These are phyloP conservation scores for Nothoprocta perdicaria DNA, from an alignment of 2,113 vertebrate species.

Conservation along the genomic window DNA sequence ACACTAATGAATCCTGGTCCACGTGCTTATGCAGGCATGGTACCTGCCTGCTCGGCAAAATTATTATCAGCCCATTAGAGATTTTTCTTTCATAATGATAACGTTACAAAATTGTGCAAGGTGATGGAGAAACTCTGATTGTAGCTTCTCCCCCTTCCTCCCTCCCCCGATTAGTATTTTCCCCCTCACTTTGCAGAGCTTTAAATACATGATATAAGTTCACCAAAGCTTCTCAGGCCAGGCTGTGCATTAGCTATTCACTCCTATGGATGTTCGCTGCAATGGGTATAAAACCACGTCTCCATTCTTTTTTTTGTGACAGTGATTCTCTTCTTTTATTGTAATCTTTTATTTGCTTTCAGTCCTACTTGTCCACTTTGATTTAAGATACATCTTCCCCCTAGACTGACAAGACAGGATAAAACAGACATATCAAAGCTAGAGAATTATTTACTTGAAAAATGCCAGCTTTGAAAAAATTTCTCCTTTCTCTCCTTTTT, in stretches of 20 bases:
- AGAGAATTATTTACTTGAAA: constrained; percentile 65
- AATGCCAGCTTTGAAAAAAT: constrained; percentile 42
- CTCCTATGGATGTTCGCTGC: background rate
- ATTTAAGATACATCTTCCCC: constrained; percentile 53
- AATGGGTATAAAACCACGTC: background rate
- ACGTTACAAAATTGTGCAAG: background rate
- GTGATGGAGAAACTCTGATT: background rate
- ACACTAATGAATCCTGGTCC: background rate
- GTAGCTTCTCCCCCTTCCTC: background rate
- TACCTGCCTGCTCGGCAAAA: constrained; percentile 1
- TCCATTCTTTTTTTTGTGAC: background rate
- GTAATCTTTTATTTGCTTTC: constrained; percentile 56
- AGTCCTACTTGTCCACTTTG: constrained; percentile 58
- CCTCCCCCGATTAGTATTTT: background rate
- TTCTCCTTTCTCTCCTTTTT: background rate
- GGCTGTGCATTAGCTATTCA: background rate
- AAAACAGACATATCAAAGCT: constrained; percentile 58
- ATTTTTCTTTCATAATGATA: background rate
- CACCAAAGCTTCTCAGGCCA: background rate
- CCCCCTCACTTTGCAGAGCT: background rate
- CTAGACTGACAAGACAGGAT: constrained; percentile 41
- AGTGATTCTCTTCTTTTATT: constrained; percentile 33
- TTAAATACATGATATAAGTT: background rate
- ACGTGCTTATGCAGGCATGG: background rate
- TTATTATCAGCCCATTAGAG: background rate